Percentiles rank a stretch among this genome's conserved stretches.
phyloP scores from a whole-genome alignment of 2,888 invertebrate genomes.

The Epiperipatus broadwayi region DNA sequence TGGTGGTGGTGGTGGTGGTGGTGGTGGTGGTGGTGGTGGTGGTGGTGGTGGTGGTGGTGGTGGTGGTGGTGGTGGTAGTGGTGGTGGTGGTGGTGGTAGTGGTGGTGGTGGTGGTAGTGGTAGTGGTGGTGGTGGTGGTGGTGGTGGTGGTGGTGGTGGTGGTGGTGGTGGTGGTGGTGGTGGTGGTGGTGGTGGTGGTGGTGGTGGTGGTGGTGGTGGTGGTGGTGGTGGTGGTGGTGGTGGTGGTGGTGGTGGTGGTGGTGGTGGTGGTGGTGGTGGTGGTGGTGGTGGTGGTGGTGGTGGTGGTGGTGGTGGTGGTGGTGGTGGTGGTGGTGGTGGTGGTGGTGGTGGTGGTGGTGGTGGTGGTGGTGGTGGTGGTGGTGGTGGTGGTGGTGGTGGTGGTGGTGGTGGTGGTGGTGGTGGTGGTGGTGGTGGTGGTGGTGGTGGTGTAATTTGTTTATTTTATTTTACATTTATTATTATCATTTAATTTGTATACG shows the following conservation, averaged over 20 bases:
- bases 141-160: background rate
- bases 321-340: too few relatives aligned
- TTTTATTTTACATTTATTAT: too few relatives aligned
- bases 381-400: too few relatives aligned
- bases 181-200: slow-evolving; percentile 19
- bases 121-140: slow-evolving; percentile 10
- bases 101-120: slow-evolving; percentile 6
- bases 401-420: too few relatives aligned
- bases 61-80: slow-evolving; percentile 9
- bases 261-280: slow-evolving; percentile 14
- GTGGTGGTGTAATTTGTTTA: too few relatives aligned
- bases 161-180: slow-evolving; percentile 12
- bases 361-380: too few relatives aligned
- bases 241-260: slow-evolving; percentile 18
- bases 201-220: slow-evolving; percentile 18
- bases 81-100: slow-evolving; percentile 10
- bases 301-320: slow-evolving; percentile 20
- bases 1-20: background rate
- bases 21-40: background rate
- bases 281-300: slow-evolving; percentile 16
- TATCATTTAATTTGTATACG: too few relatives aligned
- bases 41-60: slow-evolving; percentile 5
- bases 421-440: too few relatives aligned
- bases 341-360: too few relatives aligned
- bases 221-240: slow-evolving; percentile 19